Percentiles rank a stretch among this genome's conserved stretches.
Conservation (phyloP, 30 jellyfish, hydroid and myxozoan species). For the Cassiopea xamachana region DNA sequence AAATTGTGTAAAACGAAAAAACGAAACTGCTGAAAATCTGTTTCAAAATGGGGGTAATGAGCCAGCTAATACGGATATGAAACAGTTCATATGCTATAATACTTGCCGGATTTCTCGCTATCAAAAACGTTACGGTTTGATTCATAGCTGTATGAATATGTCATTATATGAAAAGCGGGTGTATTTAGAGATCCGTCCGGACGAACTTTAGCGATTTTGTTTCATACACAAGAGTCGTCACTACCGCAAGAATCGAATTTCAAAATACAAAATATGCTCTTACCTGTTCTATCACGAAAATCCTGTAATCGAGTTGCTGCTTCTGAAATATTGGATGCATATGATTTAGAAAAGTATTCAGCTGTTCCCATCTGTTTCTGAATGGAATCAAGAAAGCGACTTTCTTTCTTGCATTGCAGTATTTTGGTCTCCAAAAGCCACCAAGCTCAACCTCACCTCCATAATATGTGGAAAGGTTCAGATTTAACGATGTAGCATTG, state of each 20-base stretch:
- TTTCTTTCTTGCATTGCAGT: constrained; percentile 28
- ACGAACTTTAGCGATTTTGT: too few relatives aligned
- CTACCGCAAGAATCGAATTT: neutral
- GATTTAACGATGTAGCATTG: neutral
- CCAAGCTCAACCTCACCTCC: constrained; percentile 22
- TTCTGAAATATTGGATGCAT: constrained; percentile 79
- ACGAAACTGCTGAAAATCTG: too few relatives aligned
- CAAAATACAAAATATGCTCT: neutral
- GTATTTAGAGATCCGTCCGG: too few relatives aligned
- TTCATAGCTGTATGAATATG: too few relatives aligned
- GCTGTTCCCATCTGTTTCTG: constrained; percentile 71
- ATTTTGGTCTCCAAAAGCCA: constrained; percentile 13
- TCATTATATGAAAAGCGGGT: too few relatives aligned
- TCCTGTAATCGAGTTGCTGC: constrained; percentile 37
- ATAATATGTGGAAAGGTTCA: neutral
- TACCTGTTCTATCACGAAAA: constrained; percentile 37
- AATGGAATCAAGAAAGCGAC: constrained; percentile 78
- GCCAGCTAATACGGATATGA: too few relatives aligned
- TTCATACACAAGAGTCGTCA: neutral
- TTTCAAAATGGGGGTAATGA: too few relatives aligned
- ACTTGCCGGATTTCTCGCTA: too few relatives aligned
- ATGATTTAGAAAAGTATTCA: constrained; percentile 59
- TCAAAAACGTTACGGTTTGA: too few relatives aligned
- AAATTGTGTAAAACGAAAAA: too few relatives aligned
- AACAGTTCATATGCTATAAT: too few relatives aligned